Conservation (phyloP, 1,140 invertebrate genomes). For the Hetaerina americana region DNA sequence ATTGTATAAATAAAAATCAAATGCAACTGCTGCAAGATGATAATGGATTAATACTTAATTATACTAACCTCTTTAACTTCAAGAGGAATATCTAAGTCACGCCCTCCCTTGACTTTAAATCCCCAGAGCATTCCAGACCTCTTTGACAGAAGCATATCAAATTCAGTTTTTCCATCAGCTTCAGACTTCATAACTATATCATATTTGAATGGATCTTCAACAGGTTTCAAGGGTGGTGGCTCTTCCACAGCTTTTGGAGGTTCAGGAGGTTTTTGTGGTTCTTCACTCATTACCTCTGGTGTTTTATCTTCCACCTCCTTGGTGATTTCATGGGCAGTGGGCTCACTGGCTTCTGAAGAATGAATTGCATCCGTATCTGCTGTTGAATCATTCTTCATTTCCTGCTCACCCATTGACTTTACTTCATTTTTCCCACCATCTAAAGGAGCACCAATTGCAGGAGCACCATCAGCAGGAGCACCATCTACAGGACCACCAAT, state of each 20-base stretch:
- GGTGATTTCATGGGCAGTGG: neutral
- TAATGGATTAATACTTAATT: no score
- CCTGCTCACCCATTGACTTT: no score
- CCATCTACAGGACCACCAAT: no score
- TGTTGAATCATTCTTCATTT: no score
- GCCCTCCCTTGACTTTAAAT: neutral
- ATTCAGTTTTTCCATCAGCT: neutral
- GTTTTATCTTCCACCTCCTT: neutral
- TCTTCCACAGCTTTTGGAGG: no score
- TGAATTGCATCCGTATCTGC: no score
- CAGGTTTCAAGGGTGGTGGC: neutral
- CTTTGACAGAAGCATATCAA: neutral
- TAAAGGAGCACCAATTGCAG: no score
- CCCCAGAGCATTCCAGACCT: neutral
- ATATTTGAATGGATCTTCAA: neutral
- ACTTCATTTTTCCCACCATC: no score
- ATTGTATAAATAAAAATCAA: no score
- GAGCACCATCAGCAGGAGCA: no score
- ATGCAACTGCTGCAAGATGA: no score
- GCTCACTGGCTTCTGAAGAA: neutral
- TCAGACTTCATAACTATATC: neutral
- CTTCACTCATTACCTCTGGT: neutral
- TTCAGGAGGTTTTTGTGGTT: neutral
- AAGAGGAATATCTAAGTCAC: neutral
- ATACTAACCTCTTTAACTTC: neutral